These are phyloP conservation scores for Merops nubicus DNA, from an alignment of 2,113 vertebrate genomes.

Conservation along the genomic window DNA sequence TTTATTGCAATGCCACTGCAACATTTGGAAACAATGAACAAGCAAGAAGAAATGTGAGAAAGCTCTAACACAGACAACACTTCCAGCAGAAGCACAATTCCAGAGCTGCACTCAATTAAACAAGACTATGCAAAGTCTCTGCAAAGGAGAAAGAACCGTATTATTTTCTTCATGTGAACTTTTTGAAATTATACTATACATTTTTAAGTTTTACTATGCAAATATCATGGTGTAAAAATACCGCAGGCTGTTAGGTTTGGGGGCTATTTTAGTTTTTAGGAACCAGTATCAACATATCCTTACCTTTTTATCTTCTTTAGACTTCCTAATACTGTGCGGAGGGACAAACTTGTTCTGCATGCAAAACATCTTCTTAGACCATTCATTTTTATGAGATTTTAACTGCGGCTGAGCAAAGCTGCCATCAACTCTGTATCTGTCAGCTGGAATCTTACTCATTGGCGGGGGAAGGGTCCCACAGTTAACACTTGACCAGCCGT, in stretches of 20 bases:
- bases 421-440: constrained; percentile 90
- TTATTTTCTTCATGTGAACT: not conserved
- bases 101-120: constrained; percentile 35
- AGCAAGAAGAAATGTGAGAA: constrained; percentile 45
- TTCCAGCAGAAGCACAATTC: constrained; percentile 18
- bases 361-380: constrained; percentile 91
- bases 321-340: constrained; percentile 78
- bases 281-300: not conserved
- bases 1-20: constrained; percentile 29
- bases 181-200: not conserved
- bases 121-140: not conserved
- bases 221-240: not conserved
- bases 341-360: constrained; percentile 79
- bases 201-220: not conserved
- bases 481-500: constrained; percentile 96
- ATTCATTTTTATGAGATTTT: constrained; percentile 84
- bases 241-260: not conserved
- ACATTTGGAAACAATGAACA: constrained; percentile 68
- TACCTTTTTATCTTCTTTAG: constrained; percentile 93
- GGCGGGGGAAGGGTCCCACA: constrained; percentile 95
- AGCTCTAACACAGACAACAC: not conserved
- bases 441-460: constrained; percentile 97
- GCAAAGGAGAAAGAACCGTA: not conserved
- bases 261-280: not conserved
- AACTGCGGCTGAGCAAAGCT: constrained; percentile 79